These are phyloP conservation scores for Drosophila trichaetosa DNA, from an alignment of 2,888 invertebrate species.

Conservation along the genomic window DNA sequence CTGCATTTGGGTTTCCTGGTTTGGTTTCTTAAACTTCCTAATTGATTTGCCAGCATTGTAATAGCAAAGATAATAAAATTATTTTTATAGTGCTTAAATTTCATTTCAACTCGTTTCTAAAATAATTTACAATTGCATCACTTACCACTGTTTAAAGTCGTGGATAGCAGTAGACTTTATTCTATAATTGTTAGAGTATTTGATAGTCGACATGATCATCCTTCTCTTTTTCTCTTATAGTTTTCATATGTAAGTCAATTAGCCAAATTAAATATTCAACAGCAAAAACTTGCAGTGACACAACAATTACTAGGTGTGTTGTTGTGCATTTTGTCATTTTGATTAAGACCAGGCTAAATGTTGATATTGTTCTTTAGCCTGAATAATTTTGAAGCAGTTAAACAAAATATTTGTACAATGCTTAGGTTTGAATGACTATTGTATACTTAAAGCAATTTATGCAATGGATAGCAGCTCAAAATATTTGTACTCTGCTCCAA, in stretches of 20 bases:
- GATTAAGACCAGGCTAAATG: neutral
- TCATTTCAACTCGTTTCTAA: neutral
- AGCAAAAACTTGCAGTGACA: neutral
- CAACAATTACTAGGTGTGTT: slow-evolving; percentile 1
- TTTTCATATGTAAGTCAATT: slow-evolving; percentile 6
- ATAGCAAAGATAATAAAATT: neutral
- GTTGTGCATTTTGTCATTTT: neutral
- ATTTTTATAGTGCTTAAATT: neutral
- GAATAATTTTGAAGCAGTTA: neutral
- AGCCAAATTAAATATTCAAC: slow-evolving; percentile 9
- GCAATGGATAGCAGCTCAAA: neutral
- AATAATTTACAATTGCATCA: neutral
- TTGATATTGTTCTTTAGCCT: neutral
- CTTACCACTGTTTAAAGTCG: neutral
- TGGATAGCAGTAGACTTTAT: neutral
- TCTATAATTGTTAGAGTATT: neutral
- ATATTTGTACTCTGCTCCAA: neutral
- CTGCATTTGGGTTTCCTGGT: slow-evolving; percentile 2
- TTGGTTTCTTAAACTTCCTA: slow-evolving; percentile 19
- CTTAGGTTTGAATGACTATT: neutral
- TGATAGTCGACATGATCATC: no score
- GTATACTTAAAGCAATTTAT: neutral
- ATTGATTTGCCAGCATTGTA: slow-evolving; percentile 36
- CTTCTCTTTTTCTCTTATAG: neutral
- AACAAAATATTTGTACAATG: neutral